Base-by-base conservation (phyloP, 2,797 vertebrate genomes). In the Smutsia temminckii region DNA sequence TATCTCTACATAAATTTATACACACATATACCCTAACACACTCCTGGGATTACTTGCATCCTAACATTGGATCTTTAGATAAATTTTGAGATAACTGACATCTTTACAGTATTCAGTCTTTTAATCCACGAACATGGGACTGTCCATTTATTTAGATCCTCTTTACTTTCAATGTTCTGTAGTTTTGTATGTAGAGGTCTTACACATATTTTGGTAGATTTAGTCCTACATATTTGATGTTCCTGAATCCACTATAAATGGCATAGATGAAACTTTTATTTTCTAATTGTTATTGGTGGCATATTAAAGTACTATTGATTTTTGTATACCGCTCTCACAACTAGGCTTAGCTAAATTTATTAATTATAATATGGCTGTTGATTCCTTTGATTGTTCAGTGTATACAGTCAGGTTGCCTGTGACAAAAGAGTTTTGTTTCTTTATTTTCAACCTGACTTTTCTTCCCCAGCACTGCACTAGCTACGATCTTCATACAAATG, bases 141-240 rank as follows among this genome's bases (percentile, higher is more conserved):
- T 37, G 74, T 23, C 13, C 63, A 46, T 74, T 61, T 87, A 69
- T 57, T 86, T n/a, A 85, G 8, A 68, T 34, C 2, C 42, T n/a
- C 46, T 68, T 89, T 92, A 49, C 37, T 81, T 84, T 87, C 69
- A 59, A 66, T n/a, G 25, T 84, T 84, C 91, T 84, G 25, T 29
- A 63, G 59, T 86, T 74, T 79, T 92, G 40, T 92, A 10, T 46
- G n/a, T n/a, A 34, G 23, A 68, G 11, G 14, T 72, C 74, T 72
- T 90, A 6, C 27, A 77, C 25, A 75, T 89, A 81, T 66, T 88
- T 64, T 83, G 21, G 64, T 51, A 78, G 17, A 59, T 84, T 61
- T 74, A 49, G 51, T 95, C 32, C 40, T 85, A 84, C 4, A 75
- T 88, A 75, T 68, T 83, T 80, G n/a, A 13, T 53, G 23, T 71